Percentiles rank a stretch among this genome's conserved stretches.
phyloP scores from a whole-genome alignment of 2,888 invertebrate genomes.

The Stegana nigrithorax region DNA sequence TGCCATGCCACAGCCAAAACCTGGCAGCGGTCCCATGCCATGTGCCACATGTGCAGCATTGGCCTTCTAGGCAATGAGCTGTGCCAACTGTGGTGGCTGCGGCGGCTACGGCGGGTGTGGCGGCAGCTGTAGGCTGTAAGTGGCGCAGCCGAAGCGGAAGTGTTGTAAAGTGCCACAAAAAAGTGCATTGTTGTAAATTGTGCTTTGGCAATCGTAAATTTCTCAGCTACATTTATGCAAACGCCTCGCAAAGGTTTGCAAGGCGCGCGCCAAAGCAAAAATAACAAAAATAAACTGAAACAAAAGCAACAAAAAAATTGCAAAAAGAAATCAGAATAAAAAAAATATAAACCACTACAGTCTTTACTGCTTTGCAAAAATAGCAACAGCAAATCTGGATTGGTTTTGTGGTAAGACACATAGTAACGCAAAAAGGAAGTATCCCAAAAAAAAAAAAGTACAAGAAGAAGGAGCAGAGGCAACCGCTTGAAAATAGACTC shows the following conservation, averaged over 20 bases:
- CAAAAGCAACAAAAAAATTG: slow-evolving; percentile 19
- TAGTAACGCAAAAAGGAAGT: background rate
- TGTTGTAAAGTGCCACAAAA: slow-evolving; percentile 11
- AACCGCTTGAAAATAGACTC: background rate
- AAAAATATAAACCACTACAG: no score
- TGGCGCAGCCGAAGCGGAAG: no score
- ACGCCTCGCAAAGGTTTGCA: slow-evolving; percentile 22
- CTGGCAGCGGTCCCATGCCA: no score
- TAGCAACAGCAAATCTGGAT: background rate
- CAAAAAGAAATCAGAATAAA: background rate
- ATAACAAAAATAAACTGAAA: slow-evolving; percentile 27
- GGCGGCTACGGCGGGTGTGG: no score
- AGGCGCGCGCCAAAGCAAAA: slow-evolving; percentile 21
- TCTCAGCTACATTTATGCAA: slow-evolving; percentile 55
- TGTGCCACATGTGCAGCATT: no score
- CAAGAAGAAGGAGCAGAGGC: background rate
- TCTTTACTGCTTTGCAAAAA: no score
- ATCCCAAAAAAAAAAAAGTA: background rate
- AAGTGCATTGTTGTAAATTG: slow-evolving; percentile 51
- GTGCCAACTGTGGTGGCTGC: no score
- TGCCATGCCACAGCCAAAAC: no score
- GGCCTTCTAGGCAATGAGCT: background rate
- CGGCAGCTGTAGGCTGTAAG: background rate
- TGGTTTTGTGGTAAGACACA: background rate
- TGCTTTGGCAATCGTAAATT: slow-evolving; percentile 52